Percentiles rank a stretch among this genome's conserved stretches.
These are phyloP conservation scores for Heliconius aoede DNA, from an alignment of 2,888 invertebrate genomes.

Conservation along the genomic window DNA sequence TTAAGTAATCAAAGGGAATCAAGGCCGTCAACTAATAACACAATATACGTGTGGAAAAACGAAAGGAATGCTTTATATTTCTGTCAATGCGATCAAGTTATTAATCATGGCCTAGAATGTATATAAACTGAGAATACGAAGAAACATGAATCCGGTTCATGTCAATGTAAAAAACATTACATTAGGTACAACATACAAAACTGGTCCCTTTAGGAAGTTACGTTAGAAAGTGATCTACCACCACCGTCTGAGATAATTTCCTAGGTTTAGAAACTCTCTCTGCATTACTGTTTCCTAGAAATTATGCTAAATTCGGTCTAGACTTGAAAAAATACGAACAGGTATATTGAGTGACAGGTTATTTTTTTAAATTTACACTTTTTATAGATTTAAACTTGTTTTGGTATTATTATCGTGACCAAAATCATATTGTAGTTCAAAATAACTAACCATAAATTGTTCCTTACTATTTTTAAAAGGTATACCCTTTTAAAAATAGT, in stretches of 20 bases:
- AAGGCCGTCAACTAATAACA: constrained; percentile 33
- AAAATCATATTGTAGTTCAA: too few species aligned
- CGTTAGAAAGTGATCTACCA: constrained; percentile 38
- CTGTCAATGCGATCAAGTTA: constrained; percentile 46
- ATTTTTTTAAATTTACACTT: not conserved
- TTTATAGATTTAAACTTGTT: not conserved
- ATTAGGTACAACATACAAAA: constrained; percentile 32
- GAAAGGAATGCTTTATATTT: constrained; percentile 47
- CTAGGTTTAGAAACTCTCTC: constrained; percentile 31
- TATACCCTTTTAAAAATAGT: too few species aligned
- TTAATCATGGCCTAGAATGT: constrained; percentile 46
- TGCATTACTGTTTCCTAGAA: constrained; percentile 23
- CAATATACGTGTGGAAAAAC: constrained; percentile 41
- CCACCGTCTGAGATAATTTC: constrained; percentile 21
- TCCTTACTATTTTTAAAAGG: too few species aligned
- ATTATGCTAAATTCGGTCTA: not conserved
- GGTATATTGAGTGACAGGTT: not conserved
- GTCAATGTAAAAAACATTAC: constrained; percentile 26
- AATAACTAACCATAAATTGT: too few species aligned
- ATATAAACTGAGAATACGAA: not conserved
- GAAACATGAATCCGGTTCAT: constrained; percentile 26
- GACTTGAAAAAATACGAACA: not conserved
- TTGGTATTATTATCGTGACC: not conserved
- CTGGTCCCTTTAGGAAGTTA: constrained; percentile 43
- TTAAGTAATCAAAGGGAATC: constrained; percentile 8